phyloP scores from a whole-genome alignment of 2,888 invertebrate species.

The Trichogramma evanescens region DNA sequence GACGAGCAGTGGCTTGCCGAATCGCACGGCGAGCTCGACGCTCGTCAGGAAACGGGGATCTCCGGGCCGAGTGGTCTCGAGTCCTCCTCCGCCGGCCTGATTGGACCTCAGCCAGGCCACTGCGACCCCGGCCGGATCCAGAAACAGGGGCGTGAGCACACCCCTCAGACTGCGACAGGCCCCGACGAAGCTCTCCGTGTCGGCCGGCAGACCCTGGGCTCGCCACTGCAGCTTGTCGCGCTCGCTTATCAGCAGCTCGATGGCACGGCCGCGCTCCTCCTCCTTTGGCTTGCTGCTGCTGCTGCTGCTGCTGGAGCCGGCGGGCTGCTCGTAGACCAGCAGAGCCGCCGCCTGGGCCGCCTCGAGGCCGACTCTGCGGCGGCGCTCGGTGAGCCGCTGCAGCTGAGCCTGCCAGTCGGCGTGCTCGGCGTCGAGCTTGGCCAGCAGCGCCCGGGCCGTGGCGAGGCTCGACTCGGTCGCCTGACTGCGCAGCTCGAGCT shows the following conservation, averaged over 20 bases:
- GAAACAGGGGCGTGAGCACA: slow-evolving; percentile 66
- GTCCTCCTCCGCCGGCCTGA: slow-evolving; percentile 54
- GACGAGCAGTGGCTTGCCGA: slow-evolving; percentile 40
- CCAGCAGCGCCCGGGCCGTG: slow-evolving; percentile 74
- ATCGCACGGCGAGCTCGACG: slow-evolving; percentile 68
- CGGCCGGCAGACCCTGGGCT: slow-evolving; percentile 71
- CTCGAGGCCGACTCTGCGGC: slow-evolving; percentile 33
- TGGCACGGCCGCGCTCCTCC: slow-evolving; percentile 27
- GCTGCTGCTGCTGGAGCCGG: slow-evolving; percentile 28
- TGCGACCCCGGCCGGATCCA: slow-evolving; percentile 85
- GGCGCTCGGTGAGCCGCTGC: slow-evolving; percentile 34
- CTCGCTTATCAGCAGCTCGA: slow-evolving; percentile 51
- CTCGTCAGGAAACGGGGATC: slow-evolving; percentile 67
- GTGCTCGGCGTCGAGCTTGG: slow-evolving; percentile 83
- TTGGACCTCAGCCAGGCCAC: slow-evolving; percentile 73
- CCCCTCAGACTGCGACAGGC: slow-evolving; percentile 45
- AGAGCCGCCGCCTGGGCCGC: slow-evolving; percentile 40
- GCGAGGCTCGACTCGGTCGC: slow-evolving; percentile 66
- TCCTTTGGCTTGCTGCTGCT: slow-evolving; percentile 27
- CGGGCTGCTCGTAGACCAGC: slow-evolving; percentile 29
- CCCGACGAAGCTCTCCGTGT: slow-evolving; percentile 41
- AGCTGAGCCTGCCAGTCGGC: slow-evolving; percentile 67
- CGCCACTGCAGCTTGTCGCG: slow-evolving; percentile 79
- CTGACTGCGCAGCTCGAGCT: slow-evolving; percentile 53
- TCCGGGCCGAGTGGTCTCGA: slow-evolving; percentile 74